Conservation (phyloP, 2,888 invertebrate genomes). For the Polydrusus pterygomalis region DNA sequence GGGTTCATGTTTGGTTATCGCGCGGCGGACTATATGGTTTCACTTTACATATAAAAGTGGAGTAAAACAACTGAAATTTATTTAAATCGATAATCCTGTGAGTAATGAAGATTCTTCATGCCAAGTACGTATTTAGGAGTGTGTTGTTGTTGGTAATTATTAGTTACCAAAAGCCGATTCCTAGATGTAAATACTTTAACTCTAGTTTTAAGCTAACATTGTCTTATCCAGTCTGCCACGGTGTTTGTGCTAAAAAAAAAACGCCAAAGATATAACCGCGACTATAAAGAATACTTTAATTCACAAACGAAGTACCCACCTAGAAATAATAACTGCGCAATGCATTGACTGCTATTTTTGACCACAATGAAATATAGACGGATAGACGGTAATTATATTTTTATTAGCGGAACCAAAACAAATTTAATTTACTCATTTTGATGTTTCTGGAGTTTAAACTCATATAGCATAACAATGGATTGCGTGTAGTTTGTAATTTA, state of each 20-base stretch:
- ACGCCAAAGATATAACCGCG: too few species aligned
- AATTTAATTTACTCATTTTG: slow-evolving; percentile 2
- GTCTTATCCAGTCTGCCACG: too few species aligned
- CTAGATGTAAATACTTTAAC: too few species aligned
- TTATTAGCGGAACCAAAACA: slow-evolving; percentile 6
- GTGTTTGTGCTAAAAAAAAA: too few species aligned
- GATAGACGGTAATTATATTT: background rate
- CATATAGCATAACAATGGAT: background rate
- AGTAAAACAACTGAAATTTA: slow-evolving; percentile 43
- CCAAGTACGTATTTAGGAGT: too few species aligned
- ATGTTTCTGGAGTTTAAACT: slow-evolving; percentile 13
- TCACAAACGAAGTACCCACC: background rate
- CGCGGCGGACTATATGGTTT: slow-evolving; percentile 34
- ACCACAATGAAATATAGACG: background rate
- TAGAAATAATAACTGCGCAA: too few species aligned
- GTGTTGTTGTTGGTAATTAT: too few species aligned
- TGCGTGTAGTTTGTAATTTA: background rate
- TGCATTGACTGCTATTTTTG: too few species aligned
- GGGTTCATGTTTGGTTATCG: slow-evolving; percentile 36
- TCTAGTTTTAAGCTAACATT: too few species aligned
- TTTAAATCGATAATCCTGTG: slow-evolving; percentile 1
- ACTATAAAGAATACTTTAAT: background rate
- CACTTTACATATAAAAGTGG: slow-evolving; percentile 43
- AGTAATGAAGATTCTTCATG: background rate
- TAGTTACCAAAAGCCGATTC: too few species aligned